Conservation (phyloP, 2,797 vertebrate genomes). For the Schizopygopsis pylzovi region DNA sequence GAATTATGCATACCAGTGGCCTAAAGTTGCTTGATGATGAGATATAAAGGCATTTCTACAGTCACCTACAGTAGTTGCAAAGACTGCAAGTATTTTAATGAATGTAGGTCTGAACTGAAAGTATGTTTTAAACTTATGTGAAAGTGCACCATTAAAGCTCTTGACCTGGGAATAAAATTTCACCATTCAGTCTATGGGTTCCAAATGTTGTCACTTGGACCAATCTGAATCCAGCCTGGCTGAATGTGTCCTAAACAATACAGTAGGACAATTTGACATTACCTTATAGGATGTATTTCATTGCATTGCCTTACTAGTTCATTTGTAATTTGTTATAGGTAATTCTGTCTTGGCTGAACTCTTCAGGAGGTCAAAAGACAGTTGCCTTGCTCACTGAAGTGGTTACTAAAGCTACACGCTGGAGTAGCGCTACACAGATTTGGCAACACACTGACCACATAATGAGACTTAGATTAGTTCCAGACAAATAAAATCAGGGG, state of each 20-base stretch:
- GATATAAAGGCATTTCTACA: neutral
- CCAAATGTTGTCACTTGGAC: conserved; percentile 1
- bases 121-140: neutral
- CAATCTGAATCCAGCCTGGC: neutral
- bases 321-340: neutral
- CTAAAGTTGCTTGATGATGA: neutral
- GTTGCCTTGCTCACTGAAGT: conserved; percentile 13
- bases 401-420: conserved; percentile 35
- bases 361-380: conserved; percentile 8
- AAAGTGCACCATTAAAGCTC: neutral
- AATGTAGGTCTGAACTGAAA: neutral
- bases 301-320: neutral
- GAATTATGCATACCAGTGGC: neutral
- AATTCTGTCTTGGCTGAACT: conserved; percentile 15
- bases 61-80: too few relatives aligned
- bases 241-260: conserved; percentile 12
- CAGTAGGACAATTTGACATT: neutral
- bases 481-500: conserved; percentile 61
- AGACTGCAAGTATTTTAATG: neutral
- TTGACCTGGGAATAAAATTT: neutral
- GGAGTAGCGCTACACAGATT: conserved; percentile 12
- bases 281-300: neutral
- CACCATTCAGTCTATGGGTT: neutral
- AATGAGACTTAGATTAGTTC: conserved; percentile 56
- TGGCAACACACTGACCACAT: conserved; percentile 50